phyloP scores from a whole-genome alignment of 2,113 vertebrate species.

The Neomonachus schauinslandi region DNA sequence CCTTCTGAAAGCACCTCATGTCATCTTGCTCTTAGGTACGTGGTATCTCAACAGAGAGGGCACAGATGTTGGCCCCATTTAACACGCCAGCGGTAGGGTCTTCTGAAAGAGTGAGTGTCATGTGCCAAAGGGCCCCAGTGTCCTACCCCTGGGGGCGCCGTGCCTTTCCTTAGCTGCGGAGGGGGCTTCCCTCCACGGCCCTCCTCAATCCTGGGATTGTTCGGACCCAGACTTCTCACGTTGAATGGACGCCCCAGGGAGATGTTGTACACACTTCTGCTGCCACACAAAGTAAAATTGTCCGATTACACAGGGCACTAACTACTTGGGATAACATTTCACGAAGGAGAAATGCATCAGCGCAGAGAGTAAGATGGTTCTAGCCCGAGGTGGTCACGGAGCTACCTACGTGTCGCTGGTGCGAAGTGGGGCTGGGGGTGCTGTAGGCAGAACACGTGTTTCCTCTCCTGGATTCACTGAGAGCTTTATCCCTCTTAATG shows the following conservation, averaged over 20 bases:
- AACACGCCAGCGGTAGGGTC: fast-evolving
- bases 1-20: neutral
- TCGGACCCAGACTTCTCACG: neutral
- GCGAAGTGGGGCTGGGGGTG: neutral
- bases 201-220: no score
- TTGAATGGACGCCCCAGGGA: neutral
- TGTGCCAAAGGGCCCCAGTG: neutral
- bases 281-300: neutral
- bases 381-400: neutral
- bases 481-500: neutral
- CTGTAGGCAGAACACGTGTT: neutral
- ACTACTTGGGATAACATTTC: neutral
- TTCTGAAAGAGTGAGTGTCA: neutral
- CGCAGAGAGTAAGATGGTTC: neutral
- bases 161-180: neutral
- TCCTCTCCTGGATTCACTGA: neutral
- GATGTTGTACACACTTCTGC: fast-evolving
- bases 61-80: fast-evolving
- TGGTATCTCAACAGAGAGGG: neutral
- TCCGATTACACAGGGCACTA: neutral
- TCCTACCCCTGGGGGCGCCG: neutral
- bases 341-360: neutral
- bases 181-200: fast-evolving
- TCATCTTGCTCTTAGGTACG: neutral
- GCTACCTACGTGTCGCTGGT: neutral